These are phyloP conservation scores for Umimayanthus kanabou DNA, from an alignment of 92 coral and sea anemone genomes.

Conservation along the genomic window DNA sequence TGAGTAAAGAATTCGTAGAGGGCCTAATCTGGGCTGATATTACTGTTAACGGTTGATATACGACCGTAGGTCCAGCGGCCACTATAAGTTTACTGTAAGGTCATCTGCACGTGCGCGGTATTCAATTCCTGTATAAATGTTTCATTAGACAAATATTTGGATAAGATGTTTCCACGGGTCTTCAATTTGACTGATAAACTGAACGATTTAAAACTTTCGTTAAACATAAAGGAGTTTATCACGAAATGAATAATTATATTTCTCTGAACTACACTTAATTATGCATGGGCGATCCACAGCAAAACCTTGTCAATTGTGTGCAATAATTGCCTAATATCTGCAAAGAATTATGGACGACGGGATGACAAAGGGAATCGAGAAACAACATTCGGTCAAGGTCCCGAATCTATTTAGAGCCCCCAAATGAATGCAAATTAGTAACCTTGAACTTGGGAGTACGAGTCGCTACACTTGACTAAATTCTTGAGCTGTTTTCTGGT, in stretches of 20 bases:
- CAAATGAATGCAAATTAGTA: constrained; percentile 35
- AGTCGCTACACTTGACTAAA: constrained; percentile 38
- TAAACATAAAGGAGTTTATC: background rate
- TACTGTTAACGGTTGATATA: background rate
- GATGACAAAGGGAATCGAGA: constrained; percentile 25
- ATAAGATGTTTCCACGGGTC: background rate
- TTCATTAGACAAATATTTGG: background rate
- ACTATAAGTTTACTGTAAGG: background rate
- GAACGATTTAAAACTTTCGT: background rate
- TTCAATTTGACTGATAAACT: background rate
- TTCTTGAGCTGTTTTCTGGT: constrained; percentile 15
- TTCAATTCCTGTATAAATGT: background rate
- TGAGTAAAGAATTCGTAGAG: background rate
- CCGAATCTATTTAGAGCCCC: constrained; percentile 20
- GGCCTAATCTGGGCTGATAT: background rate
- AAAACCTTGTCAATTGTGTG: constrained; percentile 4
- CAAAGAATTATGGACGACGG: constrained; percentile 17
- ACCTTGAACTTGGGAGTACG: constrained; percentile 34
- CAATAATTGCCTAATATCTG: constrained; percentile 13
- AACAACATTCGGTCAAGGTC: constrained; percentile 35
- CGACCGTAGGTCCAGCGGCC: background rate
- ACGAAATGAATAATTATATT: background rate
- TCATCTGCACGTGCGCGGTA: background rate
- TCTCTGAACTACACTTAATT: background rate
- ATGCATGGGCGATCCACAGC: background rate